Conservation (phyloP, 2,888 invertebrate species). For the Aphodius sticticus region DNA sequence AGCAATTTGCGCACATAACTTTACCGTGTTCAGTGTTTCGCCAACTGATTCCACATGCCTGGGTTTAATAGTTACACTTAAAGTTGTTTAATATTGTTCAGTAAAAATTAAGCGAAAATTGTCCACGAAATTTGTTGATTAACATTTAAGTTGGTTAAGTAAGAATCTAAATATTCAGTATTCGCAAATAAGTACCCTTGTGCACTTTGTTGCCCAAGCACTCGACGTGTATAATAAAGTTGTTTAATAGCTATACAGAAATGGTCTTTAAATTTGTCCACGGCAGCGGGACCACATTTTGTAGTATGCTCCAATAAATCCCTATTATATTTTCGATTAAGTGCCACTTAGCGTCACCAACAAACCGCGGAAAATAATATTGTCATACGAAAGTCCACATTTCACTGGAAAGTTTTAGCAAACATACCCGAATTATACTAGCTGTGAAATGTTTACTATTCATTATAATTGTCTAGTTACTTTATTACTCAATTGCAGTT, state of each 20-base stretch:
- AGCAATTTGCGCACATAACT: background rate
- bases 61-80: background rate
- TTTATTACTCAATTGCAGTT: too few species aligned
- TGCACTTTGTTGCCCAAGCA: background rate
- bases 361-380: background rate
- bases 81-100: too few species aligned
- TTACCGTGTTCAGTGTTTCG: background rate
- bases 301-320: constrained; percentile 22
- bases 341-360: constrained; percentile 8
- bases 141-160: background rate
- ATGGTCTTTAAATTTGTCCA: background rate
- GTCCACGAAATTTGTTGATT: too few species aligned
- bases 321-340: constrained; percentile 26
- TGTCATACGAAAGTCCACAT: background rate
- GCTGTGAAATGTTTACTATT: background rate
- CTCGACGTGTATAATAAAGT: background rate
- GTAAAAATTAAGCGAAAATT: too few species aligned
- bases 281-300: background rate
- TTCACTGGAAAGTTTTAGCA: background rate
- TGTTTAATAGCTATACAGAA: background rate
- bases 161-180: background rate
- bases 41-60: background rate
- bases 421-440: background rate
- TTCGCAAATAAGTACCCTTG: background rate
- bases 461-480: too few species aligned